Percentiles rank a stretch among this genome's conserved stretches.
Evolutionary conservation across 2,888 invertebrate species (phyloP).

Genomic region (Heteromurus nitidus): DNA sequence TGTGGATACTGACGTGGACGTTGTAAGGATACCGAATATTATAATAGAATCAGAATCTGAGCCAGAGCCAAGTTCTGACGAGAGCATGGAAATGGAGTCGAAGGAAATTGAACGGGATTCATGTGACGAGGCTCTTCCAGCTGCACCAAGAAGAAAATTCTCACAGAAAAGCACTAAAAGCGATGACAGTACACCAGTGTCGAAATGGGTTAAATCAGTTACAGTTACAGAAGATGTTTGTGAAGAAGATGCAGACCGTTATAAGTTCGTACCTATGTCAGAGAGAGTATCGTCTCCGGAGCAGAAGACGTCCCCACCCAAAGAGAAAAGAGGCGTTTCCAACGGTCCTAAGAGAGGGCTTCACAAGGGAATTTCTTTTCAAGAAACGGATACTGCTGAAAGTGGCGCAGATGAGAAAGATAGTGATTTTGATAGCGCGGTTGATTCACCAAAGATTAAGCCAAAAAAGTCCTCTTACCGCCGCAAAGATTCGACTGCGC

Average conservation of each 20-base stretch:
- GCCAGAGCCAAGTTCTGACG: not conserved
- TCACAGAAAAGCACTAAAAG: slow-evolving; percentile 11
- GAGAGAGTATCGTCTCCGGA: not conserved
- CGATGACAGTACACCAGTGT: not conserved
- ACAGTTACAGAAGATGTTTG: slow-evolving; percentile 4
- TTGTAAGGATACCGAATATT: not conserved
- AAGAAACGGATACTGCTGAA: slow-evolving; percentile 20
- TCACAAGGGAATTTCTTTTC: slow-evolving; percentile 42
- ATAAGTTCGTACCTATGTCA: slow-evolving; percentile 38
- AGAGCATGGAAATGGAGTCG: slow-evolving; percentile 23
- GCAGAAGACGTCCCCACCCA: too few relatives aligned
- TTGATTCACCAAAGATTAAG: not conserved
- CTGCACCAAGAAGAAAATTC: slow-evolving; percentile 33
- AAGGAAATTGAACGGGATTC: not conserved
- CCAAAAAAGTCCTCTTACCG: not conserved
- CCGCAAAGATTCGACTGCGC: slow-evolving; percentile 57
- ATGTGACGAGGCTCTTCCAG: slow-evolving; percentile 6
- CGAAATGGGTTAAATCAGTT: slow-evolving; percentile 22
- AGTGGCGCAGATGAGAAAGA: slow-evolving; percentile 45
- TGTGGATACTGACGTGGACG: not conserved
- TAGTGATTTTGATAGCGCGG: slow-evolving; percentile 36
- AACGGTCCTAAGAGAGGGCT: not conserved
- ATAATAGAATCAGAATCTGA: not conserved
- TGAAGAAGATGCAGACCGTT: not conserved
- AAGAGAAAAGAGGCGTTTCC: too few relatives aligned